Evolutionary conservation across 1,140 invertebrate species (phyloP), one percentile per base, ranked within the genome.

Genomic region (Pseudachorutes palmiensis): DNA sequence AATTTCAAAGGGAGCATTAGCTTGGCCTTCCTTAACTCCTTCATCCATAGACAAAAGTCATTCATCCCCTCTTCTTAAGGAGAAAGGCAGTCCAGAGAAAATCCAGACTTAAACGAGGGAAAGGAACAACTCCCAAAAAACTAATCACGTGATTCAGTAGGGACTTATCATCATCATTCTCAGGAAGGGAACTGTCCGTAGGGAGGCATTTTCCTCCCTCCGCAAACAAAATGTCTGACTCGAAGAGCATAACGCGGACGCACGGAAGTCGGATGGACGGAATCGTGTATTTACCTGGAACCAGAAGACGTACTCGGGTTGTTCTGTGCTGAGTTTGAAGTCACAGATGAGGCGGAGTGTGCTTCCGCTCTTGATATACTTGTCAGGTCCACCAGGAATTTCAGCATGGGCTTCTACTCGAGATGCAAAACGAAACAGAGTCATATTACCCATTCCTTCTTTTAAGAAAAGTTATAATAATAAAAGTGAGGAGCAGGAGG

Each of bases 281-380:
- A n/a, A n/a, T n/a, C 24, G 22, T 22, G 22, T 9, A 64, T 19
- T 64, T 31, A 33, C 76, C 64, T 78, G 77, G 72, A 81, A 82
- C 81, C 81, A 82, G 70, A 80, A 81, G 48, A 82, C 78, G 70
- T 79, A 81, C 55, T 78, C 75, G 1, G 80, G 80, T 9, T 79
- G 77, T 58, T 79, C 80, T 0, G 80, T 79, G 63, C 77, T 78
- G 16, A 77, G 75, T 19, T 75, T 74, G 2, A 82, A 77, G 0
- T 78, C 62, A 70, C 81, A 82, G 1, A 79, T 79, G 55, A 82
- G 74, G 22, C 72, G 68, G 45, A 76, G 71, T 19, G 75, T 74
- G 62, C 77, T 78, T 9, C 79, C 79, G 45, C 75, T 75, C 66
- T 77, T 72, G n/a, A 80, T 77, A 61, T 78, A 76, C 62, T 79